Percentiles rank a stretch among this genome's conserved stretches.
These are phyloP conservation scores for Synergus itoensis DNA, from an alignment of 2,888 invertebrate genomes.

Conservation along the genomic window DNA sequence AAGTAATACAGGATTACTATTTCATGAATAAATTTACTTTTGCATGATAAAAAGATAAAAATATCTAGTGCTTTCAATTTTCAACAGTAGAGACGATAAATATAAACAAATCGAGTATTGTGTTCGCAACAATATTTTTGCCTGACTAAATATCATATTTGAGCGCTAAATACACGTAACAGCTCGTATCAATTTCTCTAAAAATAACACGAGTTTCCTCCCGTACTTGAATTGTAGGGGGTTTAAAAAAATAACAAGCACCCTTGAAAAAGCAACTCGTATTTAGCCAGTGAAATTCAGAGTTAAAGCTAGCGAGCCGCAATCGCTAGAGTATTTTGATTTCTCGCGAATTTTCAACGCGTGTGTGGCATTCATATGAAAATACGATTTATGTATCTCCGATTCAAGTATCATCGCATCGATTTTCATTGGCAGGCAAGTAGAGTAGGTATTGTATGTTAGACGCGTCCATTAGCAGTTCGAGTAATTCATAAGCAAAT, in stretches of 20 bases:
- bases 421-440: conserved; percentile 20
- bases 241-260: conserved; percentile 33
- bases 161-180: conserved; percentile 22
- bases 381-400: conserved; percentile 25
- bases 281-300: conserved; percentile 35
- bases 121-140: conserved; percentile 1
- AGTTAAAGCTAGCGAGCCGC: conserved; percentile 19
- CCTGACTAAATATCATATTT: conserved; percentile 20
- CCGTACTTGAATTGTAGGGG: background rate
- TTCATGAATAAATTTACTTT: no score
- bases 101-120: background rate
- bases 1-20: no score
- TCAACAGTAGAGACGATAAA: background rate
- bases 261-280: conserved; percentile 36
- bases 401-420: conserved; percentile 16
- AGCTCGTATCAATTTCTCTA: conserved; percentile 26
- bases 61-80: background rate
- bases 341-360: conserved; percentile 28
- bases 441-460: conserved; percentile 47
- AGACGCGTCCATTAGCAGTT: conserved; percentile 60
- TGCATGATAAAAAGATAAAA: no score
- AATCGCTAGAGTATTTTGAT: conserved; percentile 22
- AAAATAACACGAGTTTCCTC: conserved; percentile 32
- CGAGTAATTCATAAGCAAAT: conserved; percentile 63
- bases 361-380: conserved; percentile 23